A percentile compares a stretch with the other conserved stretches of the same genome.
Conservation (phyloP, 2,113 vertebrate species). For the Tenebrosternarchus preto region DNA sequence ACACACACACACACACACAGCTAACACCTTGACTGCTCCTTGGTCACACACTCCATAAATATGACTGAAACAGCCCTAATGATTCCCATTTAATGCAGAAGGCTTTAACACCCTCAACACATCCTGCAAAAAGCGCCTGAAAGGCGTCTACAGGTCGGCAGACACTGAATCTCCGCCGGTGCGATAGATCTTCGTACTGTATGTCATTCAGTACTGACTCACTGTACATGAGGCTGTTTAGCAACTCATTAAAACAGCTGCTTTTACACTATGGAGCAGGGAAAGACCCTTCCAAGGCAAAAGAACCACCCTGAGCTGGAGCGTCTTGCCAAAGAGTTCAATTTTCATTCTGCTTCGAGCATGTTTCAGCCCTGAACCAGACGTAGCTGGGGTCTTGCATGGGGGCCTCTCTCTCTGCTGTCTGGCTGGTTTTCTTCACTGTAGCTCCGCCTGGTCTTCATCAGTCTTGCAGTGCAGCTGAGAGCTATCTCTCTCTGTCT, state of each 20-base stretch:
- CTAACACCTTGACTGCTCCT: conserved; percentile 26
- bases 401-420: not conserved
- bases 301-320: not conserved
- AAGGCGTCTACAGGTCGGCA: not conserved
- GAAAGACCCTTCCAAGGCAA: not conserved
- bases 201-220: conserved; percentile 17
- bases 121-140: conserved; percentile 3
- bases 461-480: not conserved
- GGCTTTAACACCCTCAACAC: conserved; percentile 33
- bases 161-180: not conserved
- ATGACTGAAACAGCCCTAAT: conserved; percentile 26
- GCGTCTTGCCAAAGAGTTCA: not conserved
- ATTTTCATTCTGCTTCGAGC: not conserved
- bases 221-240: not conserved
- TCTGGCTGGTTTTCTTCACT: not conserved
- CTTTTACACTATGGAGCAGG: not conserved
- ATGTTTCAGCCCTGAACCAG: not conserved
- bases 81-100: conserved; percentile 18
- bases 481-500: too few species aligned
- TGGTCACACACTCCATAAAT: conserved; percentile 39
- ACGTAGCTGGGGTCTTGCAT: not conserved
- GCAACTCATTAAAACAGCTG: not conserved
- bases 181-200: not conserved
- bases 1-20: conserved; percentile 20
- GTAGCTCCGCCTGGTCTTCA: conserved; percentile 3